Evolutionary conservation across 2,113 vertebrate species (phyloP).

Genomic region (Pterophyllum scalare): DNA sequence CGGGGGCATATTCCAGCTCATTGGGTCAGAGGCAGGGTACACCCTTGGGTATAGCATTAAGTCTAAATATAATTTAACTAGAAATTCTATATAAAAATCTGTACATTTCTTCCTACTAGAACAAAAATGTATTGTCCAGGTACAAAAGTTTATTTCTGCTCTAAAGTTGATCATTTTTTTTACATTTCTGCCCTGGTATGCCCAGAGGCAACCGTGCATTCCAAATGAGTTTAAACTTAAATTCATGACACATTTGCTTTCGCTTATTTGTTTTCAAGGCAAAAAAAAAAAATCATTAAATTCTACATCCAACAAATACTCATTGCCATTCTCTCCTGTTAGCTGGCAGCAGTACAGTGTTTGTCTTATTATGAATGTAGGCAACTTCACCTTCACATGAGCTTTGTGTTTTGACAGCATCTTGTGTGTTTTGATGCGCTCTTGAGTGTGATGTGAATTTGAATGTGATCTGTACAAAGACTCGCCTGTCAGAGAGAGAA

Average conservation of each 20-base stretch:
- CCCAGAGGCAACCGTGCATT: background rate
- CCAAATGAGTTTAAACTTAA: background rate
- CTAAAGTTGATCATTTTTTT: background rate
- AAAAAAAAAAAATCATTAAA: background rate
- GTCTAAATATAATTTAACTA: no score
- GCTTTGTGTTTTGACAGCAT: constrained; percentile 57
- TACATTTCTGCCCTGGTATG: no score
- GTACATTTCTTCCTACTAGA: no score
- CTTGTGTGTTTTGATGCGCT: constrained; percentile 44
- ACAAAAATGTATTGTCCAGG: background rate
- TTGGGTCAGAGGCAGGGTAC: background rate
- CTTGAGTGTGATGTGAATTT: constrained; percentile 62
- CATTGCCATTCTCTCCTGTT: background rate
- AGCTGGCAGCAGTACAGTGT: background rate
- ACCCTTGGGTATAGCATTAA: background rate
- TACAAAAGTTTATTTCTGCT: background rate
- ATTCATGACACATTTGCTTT: background rate
- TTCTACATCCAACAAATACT: background rate
- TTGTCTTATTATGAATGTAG: constrained; percentile 34
- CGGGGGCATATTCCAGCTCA: background rate
- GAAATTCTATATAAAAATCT: no score
- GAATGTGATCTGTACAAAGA: constrained; percentile 59
- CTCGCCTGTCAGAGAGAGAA: constrained; percentile 44
- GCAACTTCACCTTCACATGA: constrained; percentile 55
- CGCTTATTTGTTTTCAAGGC: background rate